A percentile compares a stretch with the other conserved stretches of the same genome.
These are phyloP conservation scores for Coluber constrictor DNA, from an alignment of 2,797 vertebrate species.

Conservation along the genomic window DNA sequence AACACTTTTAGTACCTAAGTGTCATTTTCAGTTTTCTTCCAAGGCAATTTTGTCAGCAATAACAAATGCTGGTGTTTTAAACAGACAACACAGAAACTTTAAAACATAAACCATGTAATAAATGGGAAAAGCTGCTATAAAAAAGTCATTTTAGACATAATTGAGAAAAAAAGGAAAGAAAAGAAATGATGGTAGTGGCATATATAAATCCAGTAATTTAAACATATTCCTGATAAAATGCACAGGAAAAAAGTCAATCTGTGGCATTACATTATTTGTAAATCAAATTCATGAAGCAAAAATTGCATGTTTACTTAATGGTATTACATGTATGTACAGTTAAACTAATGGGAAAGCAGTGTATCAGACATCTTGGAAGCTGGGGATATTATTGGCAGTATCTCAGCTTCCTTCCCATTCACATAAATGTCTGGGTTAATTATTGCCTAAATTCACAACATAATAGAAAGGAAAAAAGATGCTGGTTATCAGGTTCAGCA, in stretches of 20 bases:
- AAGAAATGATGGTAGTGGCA: neutral
- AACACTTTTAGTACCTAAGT: conserved; percentile 1
- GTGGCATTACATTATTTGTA: neutral
- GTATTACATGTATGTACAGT: neutral
- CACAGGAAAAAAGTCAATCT: neutral
- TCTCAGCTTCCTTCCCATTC: neutral
- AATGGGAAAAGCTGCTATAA: neutral
- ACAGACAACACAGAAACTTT: neutral
- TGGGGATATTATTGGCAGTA: neutral
- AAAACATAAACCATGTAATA: neutral
- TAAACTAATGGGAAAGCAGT: neutral
- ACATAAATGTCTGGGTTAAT: neutral
- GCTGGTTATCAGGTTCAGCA: neutral
- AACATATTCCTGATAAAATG: neutral
- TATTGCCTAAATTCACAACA: neutral
- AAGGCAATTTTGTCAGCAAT: neutral
- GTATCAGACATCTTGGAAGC: neutral
- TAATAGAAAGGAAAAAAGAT: neutral
- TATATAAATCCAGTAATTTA: neutral
- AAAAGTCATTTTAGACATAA: neutral
- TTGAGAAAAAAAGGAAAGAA: neutral
- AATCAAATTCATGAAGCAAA: neutral
- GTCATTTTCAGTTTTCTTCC: neutral
- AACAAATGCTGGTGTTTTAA: neutral
- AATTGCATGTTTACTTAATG: neutral